These are phyloP conservation scores for Dicycla oo DNA, from an alignment of 2,888 invertebrate genomes.

Conservation along the genomic window DNA sequence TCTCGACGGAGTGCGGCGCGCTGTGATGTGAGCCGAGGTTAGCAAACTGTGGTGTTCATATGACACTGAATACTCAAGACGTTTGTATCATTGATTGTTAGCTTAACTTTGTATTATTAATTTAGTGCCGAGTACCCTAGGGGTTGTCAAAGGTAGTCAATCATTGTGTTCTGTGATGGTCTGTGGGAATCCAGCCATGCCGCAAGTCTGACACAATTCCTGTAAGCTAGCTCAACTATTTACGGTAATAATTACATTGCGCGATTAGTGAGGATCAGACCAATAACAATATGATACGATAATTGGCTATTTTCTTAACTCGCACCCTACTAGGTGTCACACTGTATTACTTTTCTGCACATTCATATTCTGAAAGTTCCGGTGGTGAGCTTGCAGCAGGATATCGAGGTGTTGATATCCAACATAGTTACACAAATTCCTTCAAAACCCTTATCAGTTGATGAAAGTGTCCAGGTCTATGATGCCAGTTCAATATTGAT, in stretches of 20 bases:
- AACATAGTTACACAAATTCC: neutral
- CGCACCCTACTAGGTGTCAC: too few species aligned
- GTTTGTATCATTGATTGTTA: too few species aligned
- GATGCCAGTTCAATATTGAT: neutral
- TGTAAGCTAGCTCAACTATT: neutral
- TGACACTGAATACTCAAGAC: neutral
- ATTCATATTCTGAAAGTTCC: conserved; percentile 19
- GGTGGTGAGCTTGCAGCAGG: conserved; percentile 1
- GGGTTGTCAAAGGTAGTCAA: neutral
- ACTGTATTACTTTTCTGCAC: neutral
- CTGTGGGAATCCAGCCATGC: neutral
- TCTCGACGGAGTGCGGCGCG: neutral
- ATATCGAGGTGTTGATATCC: neutral
- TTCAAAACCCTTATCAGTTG: neutral
- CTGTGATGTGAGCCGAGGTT: neutral
- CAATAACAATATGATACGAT: neutral
- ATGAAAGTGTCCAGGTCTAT: neutral
- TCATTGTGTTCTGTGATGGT: neutral
- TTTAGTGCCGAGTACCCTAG: too few species aligned
- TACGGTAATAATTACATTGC: neutral
- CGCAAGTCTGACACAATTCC: neutral
- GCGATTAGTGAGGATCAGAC: neutral
- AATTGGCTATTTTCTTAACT: neutral
- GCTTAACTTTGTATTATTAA: too few species aligned
- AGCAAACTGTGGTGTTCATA: neutral